Percentiles rank a stretch among this genome's conserved stretches.
These are phyloP conservation scores for Gadopsis marmoratus DNA, from an alignment of 2,797 vertebrate species.

Conservation along the genomic window DNA sequence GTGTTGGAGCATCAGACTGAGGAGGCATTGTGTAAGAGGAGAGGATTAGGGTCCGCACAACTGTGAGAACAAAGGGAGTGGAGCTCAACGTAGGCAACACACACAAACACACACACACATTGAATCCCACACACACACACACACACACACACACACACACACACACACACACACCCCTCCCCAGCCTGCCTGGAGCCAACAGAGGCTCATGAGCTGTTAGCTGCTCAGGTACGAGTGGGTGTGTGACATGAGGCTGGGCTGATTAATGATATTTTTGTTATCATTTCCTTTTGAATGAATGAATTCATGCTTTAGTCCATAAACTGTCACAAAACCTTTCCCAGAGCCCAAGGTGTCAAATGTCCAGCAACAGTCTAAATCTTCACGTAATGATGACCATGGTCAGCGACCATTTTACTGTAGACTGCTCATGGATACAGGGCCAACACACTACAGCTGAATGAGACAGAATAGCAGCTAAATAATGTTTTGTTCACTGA, in stretches of 20 bases:
- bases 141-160: conserved; percentile 20
- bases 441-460: no score
- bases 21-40: conserved; percentile 63
- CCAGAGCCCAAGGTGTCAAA: background rate
- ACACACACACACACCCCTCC: conserved; percentile 15
- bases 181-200: conserved; percentile 56
- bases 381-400: no score
- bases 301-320: background rate
- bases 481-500: background rate
- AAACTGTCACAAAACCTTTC: background rate
- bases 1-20: conserved; percentile 75
- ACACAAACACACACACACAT: conserved; percentile 16
- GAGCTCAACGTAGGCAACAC: background rate
- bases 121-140: conserved; percentile 15
- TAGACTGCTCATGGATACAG: no score
- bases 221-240: no score
- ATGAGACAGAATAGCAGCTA: no score
- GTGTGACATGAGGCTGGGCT: conserved; percentile 12
- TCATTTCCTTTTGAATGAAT: background rate
- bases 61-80: conserved; percentile 49
- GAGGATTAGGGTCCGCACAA: conserved; percentile 60
- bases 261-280: background rate
- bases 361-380: no score
- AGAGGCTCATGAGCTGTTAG: conserved; percentile 30
- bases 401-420: no score